Conservation (phyloP, 2,797 vertebrate genomes). For the Balearica regulorum region DNA sequence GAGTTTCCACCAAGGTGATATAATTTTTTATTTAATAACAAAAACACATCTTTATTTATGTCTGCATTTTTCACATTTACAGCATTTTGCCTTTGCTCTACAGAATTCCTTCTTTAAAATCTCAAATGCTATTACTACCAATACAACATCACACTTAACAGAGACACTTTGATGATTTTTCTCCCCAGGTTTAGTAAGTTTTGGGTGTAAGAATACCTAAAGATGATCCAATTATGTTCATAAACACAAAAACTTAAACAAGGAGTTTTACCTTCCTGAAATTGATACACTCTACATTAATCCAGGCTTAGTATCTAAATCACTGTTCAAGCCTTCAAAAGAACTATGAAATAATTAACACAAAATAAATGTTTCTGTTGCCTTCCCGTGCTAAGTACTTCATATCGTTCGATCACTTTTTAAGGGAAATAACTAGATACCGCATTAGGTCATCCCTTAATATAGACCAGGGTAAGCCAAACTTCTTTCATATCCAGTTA, state of each 20-base stretch:
- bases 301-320: background rate
- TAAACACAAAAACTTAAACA: background rate
- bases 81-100: background rate
- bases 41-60: background rate
- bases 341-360: background rate
- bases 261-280: background rate
- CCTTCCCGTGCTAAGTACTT: background rate
- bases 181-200: background rate
- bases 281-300: background rate
- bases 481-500: conserved; percentile 33
- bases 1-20: background rate
- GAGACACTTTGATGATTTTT: background rate
- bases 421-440: background rate
- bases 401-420: background rate
- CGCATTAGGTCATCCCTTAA: conserved; percentile 13
- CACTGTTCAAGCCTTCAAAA: background rate
- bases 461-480: conserved; percentile 33
- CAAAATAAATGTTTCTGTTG: background rate
- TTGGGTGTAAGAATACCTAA: background rate
- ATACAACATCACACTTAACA: background rate
- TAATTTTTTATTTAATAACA: background rate
- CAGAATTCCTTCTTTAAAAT: background rate
- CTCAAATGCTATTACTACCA: background rate
- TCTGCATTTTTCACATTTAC: background rate
- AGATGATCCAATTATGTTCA: background rate